Conservation (phyloP, 2,113 vertebrate species). For the Gadus macrocephalus region DNA sequence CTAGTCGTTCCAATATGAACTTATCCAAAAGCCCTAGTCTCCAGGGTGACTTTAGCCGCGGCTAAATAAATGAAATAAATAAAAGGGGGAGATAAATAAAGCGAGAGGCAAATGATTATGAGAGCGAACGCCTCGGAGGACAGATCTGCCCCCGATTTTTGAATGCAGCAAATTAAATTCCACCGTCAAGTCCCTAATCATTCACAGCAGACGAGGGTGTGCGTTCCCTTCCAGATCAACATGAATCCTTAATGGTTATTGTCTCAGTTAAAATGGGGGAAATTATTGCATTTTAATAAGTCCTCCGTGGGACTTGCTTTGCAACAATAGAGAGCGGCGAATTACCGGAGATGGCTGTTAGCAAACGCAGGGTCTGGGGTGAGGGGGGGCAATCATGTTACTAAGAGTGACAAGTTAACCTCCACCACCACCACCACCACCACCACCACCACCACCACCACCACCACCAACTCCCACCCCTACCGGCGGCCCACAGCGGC, state of each 20-base stretch:
- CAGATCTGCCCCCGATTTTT: slow-evolving; percentile 91
- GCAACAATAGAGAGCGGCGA: slow-evolving; percentile 97
- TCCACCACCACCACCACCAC: slow-evolving; percentile 73
- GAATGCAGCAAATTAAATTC: slow-evolving; percentile 99
- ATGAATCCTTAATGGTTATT: slow-evolving; percentile 99
- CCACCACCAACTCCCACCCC: slow-evolving; percentile 35
- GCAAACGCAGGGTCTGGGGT: slow-evolving; percentile 75
- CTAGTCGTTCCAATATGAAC: slow-evolving; percentile 2
- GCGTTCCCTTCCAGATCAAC: slow-evolving; percentile 95
- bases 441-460: slow-evolving; percentile 66
- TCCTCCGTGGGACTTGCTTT: slow-evolving; percentile 93
- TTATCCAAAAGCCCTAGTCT: slow-evolving; percentile 30
- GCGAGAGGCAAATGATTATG: slow-evolving; percentile 73
- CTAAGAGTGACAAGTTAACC: slow-evolving; percentile 98
- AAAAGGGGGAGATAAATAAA: slow-evolving; percentile 69
- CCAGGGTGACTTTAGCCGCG: slow-evolving; percentile 51
- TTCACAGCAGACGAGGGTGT: slow-evolving; percentile 98
- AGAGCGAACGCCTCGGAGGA: slow-evolving; percentile 88
- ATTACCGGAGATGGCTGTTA: slow-evolving; percentile 98
- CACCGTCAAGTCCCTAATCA: slow-evolving; percentile 99
- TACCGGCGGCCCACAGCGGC: too few species aligned
- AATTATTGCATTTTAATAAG: slow-evolving; percentile 99
- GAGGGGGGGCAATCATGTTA: slow-evolving; percentile 94
- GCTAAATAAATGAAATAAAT: slow-evolving; percentile 62
- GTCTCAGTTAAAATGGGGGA: slow-evolving; percentile 99